Conservation (phyloP, 2,113 vertebrate genomes). For the Trinectes maculatus region DNA sequence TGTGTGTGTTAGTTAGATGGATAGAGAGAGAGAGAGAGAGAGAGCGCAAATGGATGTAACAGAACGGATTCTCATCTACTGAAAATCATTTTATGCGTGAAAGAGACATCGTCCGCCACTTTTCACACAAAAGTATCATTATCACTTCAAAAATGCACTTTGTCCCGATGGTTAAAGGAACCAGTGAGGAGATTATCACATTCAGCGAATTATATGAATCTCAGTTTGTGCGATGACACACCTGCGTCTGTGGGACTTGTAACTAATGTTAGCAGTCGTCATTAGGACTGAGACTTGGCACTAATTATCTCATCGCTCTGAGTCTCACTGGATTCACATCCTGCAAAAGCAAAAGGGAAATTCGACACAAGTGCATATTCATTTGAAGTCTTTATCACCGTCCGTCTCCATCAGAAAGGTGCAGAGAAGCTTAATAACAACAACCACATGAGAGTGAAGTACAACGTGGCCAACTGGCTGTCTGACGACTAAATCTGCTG, state of each 20-base stretch:
- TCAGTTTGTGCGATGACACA: slow-evolving; percentile 38
- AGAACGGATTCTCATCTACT: slow-evolving; percentile 31
- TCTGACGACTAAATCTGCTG: slow-evolving; percentile 50
- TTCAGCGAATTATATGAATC: slow-evolving; percentile 42
- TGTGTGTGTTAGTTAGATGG: slow-evolving; percentile 8
- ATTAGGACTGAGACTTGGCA: slow-evolving; percentile 60
- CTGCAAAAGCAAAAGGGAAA: slow-evolving; percentile 32
- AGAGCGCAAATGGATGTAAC: slow-evolving; percentile 30
- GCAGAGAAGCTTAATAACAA: slow-evolving; percentile 25
- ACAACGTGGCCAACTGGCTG: slow-evolving; percentile 24
- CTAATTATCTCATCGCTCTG: slow-evolving; percentile 71
- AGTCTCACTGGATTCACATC: slow-evolving; percentile 49
- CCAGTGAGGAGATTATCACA: slow-evolving; percentile 39
- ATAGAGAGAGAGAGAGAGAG: slow-evolving; percentile 10
- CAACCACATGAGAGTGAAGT: slow-evolving; percentile 28
- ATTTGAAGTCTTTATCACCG: slow-evolving; percentile 48
- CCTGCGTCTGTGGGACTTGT: slow-evolving; percentile 55
- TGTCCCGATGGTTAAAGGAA: slow-evolving; percentile 33
- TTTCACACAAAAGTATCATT: slow-evolving; percentile 39
- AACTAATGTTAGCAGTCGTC: slow-evolving; percentile 63
- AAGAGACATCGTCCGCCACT: slow-evolving; percentile 52
- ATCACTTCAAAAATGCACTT: slow-evolving; percentile 29
- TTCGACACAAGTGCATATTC: slow-evolving; percentile 18
- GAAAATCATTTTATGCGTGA: slow-evolving; percentile 56
- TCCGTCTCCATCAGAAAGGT: slow-evolving; percentile 31